phyloP scores from a whole-genome alignment of 2,797 vertebrate genomes.

The Meda fulgida region DNA sequence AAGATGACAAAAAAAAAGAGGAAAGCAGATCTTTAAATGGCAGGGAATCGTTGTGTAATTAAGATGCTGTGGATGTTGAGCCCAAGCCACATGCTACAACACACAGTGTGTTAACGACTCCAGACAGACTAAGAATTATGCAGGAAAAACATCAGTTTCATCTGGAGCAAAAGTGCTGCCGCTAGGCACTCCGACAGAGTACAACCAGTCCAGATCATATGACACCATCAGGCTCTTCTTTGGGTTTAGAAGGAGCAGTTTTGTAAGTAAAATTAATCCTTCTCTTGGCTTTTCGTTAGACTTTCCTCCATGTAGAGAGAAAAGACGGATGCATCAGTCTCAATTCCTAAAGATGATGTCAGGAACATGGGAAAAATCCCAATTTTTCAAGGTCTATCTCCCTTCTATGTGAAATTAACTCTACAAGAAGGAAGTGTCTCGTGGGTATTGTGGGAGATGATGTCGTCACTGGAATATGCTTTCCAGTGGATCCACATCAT shows the following conservation, averaged over 20 bases:
- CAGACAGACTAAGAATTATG: not conserved
- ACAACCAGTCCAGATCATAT: not conserved
- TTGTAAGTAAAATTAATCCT: not conserved
- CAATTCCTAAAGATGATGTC: not conserved
- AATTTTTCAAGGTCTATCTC: conserved; percentile 1
- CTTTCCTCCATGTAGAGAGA: conserved; percentile 5
- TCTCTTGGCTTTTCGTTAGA: not conserved
- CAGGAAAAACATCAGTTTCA: conserved; percentile 14
- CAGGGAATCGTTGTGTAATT: conserved; percentile 35
- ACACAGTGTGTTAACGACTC: conserved; percentile 12
- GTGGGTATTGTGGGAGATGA: conserved; percentile 10
- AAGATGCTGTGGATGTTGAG: conserved; percentile 46
- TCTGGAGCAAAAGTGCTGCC: conserved; percentile 1
- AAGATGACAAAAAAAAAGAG: not conserved
- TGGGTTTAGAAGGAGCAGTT: not conserved
- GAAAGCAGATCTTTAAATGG: not conserved
- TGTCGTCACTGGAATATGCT: conserved; percentile 1
- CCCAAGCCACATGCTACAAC: conserved; percentile 22
- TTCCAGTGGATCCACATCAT: conserved; percentile 2
- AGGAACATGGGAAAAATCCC: not conserved
- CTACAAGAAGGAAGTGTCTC: not conserved
- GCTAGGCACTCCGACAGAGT: not conserved
- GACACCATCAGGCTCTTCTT: not conserved
- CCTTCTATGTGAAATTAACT: no score
- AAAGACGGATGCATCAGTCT: not conserved